Conservation (phyloP, 1,140 invertebrate genomes). For the Drosophila bipectinata region DNA sequence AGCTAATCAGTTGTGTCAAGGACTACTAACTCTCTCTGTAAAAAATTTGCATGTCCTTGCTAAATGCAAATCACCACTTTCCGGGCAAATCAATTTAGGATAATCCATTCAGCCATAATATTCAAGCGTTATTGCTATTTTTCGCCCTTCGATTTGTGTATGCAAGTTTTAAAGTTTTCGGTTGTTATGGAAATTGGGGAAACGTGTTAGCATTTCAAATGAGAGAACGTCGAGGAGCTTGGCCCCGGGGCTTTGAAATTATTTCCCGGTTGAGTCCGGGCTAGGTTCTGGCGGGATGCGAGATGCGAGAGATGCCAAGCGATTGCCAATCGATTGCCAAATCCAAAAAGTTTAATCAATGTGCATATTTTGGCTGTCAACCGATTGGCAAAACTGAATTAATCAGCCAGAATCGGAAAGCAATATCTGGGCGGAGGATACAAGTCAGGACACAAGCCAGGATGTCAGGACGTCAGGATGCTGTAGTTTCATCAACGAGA, state of each 20-base stretch:
- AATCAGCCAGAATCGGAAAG: constrained; percentile 30
- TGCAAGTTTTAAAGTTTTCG: constrained; percentile 56
- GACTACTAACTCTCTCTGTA: neutral
- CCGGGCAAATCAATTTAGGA: constrained; percentile 41
- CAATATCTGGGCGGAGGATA: constrained; percentile 5
- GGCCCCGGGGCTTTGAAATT: constrained; percentile 34
- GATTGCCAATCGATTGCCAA: constrained; percentile 48
- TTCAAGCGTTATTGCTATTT: constrained; percentile 22
- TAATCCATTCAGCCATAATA: constrained; percentile 43
- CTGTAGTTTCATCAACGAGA: neutral
- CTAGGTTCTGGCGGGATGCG: neutral
- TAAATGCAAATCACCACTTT: constrained; percentile 40
- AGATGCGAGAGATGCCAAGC: constrained; percentile 5
- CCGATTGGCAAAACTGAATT: constrained; percentile 42
- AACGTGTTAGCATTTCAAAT: constrained; percentile 65
- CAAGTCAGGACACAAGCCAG: constrained; percentile 13
- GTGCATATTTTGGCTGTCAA: constrained; percentile 40
- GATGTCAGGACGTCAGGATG: neutral
- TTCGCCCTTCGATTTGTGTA: constrained; percentile 40
- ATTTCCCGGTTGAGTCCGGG: constrained; percentile 23
- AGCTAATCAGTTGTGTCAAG: neutral
- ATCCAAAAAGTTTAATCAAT: constrained; percentile 54
- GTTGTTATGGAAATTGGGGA: constrained; percentile 47
- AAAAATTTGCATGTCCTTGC: constrained; percentile 10
- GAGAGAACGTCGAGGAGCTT: constrained; percentile 16